A percentile compares a stretch with the other conserved stretches of the same genome.
Evolutionary conservation across 1,140 invertebrate genomes (phyloP).

Genomic region (Drosophila triauraria): DNA sequence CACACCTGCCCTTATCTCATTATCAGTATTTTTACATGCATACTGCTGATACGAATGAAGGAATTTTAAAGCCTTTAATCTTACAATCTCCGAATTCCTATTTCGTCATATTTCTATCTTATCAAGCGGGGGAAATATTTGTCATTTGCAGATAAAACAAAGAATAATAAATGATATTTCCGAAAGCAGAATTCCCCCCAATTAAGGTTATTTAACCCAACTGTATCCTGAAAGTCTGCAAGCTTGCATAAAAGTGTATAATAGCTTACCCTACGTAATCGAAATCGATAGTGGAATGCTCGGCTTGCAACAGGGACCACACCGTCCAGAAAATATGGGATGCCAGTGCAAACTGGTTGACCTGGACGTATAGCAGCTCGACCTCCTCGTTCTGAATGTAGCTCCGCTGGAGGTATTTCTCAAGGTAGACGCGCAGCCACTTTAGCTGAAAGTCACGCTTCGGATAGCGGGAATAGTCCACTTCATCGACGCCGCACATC

Average conservation of each 20-base stretch:
- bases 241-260: neutral
- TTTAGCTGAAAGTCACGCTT: constrained; percentile 90
- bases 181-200: neutral
- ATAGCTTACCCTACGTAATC: constrained; percentile 92
- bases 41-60: neutral
- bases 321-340: constrained; percentile 96
- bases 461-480: constrained; percentile 93
- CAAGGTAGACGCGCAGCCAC: constrained; percentile 93
- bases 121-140: neutral
- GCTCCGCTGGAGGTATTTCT: constrained; percentile 86
- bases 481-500: constrained; percentile 95
- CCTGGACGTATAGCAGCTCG: constrained; percentile 90
- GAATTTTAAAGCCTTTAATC: constrained; percentile 8
- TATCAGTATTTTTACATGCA: constrained; percentile 4
- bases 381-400: constrained; percentile 87
- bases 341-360: constrained; percentile 92
- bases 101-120: constrained; percentile 4
- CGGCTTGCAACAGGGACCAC: constrained; percentile 96
- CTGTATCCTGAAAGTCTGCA: neutral
- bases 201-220: neutral
- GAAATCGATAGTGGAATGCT: constrained; percentile 96
- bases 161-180: neutral
- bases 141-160: neutral
- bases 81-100: constrained; percentile 9
- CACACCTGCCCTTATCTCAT: neutral